Conservation (phyloP, 1,140 invertebrate species). For the Dufourea novaeangliae region DNA sequence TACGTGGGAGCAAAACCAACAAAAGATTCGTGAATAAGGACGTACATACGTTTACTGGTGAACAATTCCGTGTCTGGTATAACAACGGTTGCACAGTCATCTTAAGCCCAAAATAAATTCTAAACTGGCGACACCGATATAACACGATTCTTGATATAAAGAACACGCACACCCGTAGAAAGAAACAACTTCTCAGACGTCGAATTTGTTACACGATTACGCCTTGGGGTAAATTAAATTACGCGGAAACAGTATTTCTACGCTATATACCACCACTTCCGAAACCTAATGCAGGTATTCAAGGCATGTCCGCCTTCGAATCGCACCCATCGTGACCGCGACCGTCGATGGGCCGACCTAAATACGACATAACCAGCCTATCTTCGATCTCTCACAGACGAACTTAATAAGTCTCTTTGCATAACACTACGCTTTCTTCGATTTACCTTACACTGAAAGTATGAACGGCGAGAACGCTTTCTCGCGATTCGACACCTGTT, state of each 20-base stretch:
- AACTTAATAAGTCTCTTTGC: conserved; percentile 5
- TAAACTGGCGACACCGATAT: not conserved
- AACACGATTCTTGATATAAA: not conserved
- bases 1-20: not conserved
- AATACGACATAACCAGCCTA: conserved; percentile 13
- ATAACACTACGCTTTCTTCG: not conserved
- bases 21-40: conserved; percentile 41
- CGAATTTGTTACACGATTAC: too few species aligned
- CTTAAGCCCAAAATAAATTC: conserved; percentile 35
- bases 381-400: not conserved
- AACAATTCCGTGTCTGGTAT: not conserved
- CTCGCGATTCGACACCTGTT: conserved; percentile 49
- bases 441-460: conserved; percentile 24
- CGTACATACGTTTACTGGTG: conserved; percentile 23
- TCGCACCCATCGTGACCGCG: conserved; percentile 15
- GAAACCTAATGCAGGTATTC: conserved; percentile 51
- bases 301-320: conserved; percentile 4
- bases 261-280: conserved; percentile 43
- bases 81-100: conserved; percentile 39
- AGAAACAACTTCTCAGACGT: too few species aligned
- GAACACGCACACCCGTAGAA: not conserved
- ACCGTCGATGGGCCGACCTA: not conserved
- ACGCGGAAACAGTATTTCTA: conserved; percentile 16
- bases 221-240: too few species aligned
- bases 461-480: conserved; percentile 30